Conservation (phyloP, 2,113 vertebrate species). For the Ascaphus truei region DNA sequence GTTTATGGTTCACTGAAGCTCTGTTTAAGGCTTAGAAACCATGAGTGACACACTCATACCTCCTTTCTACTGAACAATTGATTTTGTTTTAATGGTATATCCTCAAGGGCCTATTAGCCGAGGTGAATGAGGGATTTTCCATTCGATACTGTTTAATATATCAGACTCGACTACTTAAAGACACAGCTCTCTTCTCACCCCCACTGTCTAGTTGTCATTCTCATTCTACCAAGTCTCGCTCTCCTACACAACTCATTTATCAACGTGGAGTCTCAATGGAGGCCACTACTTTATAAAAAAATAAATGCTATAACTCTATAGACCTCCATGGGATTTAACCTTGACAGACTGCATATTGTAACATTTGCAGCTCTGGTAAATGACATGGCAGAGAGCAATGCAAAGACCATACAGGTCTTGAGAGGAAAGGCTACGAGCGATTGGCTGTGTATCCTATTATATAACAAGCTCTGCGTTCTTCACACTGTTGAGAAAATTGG, state of each 20-base stretch:
- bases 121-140: slow-evolving; percentile 43
- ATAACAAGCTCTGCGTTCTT: too few species aligned
- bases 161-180: slow-evolving; percentile 4
- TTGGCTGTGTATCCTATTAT: too few species aligned
- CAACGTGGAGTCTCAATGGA: not conserved
- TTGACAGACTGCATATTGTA: too few species aligned
- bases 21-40: not conserved
- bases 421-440: too few species aligned
- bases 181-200: not conserved
- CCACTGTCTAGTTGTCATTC: not conserved
- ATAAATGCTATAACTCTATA: too few species aligned
- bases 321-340: too few species aligned
- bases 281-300: not conserved
- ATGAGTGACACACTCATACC: slow-evolving; percentile 22
- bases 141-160: slow-evolving; percentile 32
- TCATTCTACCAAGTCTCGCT: not conserved
- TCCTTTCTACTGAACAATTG: slow-evolving; percentile 12
- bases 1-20: not conserved
- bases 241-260: not conserved
- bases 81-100: slow-evolving; percentile 38
- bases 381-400: too few species aligned
- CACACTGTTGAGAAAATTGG: too few species aligned
- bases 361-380: too few species aligned
- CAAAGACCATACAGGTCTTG: too few species aligned
- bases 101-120: slow-evolving; percentile 42